Base-by-base conservation (phyloP, 1,140 invertebrate species). In the Caenorhabditis tropicalis region DNA sequence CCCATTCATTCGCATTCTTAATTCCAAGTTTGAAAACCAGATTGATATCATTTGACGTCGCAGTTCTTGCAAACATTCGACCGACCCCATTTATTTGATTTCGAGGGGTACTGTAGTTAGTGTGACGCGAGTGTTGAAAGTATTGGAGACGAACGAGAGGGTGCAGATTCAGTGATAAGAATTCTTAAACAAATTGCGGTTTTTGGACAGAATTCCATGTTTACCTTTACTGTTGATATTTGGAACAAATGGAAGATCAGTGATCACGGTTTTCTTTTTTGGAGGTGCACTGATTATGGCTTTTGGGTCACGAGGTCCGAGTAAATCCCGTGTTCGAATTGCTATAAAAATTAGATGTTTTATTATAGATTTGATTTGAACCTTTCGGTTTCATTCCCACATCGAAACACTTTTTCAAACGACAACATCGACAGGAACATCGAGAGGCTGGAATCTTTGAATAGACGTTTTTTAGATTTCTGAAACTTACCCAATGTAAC, bases 381-480 rank as follows among this genome's bases (percentile, higher is more conserved):
- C 53, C 53, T 48, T 21, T 24, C 4, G 83, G 83, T 10, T 58
- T 60, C 83, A 85, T 85, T 12, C 83, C 83, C 12, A 85, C 83
- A 5, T 36, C 12, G 4, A 58, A 46, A 51, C 83, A 85, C 33
- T 85, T 85, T 33, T 48, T 49, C 43, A 85, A 48, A 12, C 83
- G 83, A 31, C 83, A 85, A 79, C 21, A 48, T 56, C 83, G 79
- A 65, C 83, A 85, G 16, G 58, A 84, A 39, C 83, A 85, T 39
- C 83, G 51, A 3, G 83, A 84, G 3, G 27, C 83, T 84, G 74
- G 16, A 84, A 51, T 21, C 9, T 51, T 0, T 19, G 6, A n/a
- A n/a, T n/a, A n/a, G n/a, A n/a, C n/a, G n/a, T n/a, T n/a, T n/a
- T n/a, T n/a, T n/a, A n/a, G n/a, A n/a, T n/a, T n/a, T n/a, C n/a